Percentiles rank a stretch among this genome's conserved stretches.
These are phyloP conservation scores for Listronotus oregonensis DNA, from an alignment of 1,140 invertebrate species.

Conservation along the genomic window DNA sequence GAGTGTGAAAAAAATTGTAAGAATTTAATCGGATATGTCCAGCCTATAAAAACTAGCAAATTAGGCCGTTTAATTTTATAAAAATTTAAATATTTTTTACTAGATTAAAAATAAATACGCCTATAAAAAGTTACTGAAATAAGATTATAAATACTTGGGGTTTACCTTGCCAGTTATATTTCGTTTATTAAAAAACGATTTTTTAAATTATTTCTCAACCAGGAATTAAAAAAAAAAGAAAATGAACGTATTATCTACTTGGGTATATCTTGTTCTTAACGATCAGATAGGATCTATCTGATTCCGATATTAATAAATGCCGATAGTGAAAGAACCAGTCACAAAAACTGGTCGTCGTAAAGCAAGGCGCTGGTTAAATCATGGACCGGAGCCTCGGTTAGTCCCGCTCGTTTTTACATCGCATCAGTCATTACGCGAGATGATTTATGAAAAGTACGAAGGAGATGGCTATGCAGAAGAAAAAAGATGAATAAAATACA, in stretches of 20 bases:
- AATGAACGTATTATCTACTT: conserved; percentile 3
- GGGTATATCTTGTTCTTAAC: conserved; percentile 4
- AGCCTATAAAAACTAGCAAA: too few species aligned
- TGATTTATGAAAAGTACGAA: conserved; percentile 28
- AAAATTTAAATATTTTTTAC: too few species aligned
- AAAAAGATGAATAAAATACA: not conserved
- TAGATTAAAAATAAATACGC: too few species aligned
- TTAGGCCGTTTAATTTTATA: too few species aligned
- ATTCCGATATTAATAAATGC: conserved; percentile 28
- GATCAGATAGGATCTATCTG: conserved; percentile 1
- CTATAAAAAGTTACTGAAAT: too few species aligned
- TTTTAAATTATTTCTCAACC: too few species aligned
- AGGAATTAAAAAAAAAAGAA: conserved; percentile 3
- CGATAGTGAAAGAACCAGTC: conserved; percentile 23
- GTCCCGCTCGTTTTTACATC: conserved; percentile 15
- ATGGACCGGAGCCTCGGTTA: conserved; percentile 3
- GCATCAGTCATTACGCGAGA: conserved; percentile 29
- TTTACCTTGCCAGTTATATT: too few species aligned
- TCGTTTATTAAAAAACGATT: too few species aligned
- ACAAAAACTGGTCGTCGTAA: conserved; percentile 30
- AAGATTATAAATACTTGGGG: too few species aligned
- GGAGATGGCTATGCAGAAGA: conserved; percentile 9
- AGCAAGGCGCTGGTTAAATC: conserved; percentile 22
- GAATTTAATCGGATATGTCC: too few species aligned
- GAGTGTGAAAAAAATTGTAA: too few species aligned